Conservation (phyloP, 1,140 invertebrate genomes). For the Halesus radiatus region DNA sequence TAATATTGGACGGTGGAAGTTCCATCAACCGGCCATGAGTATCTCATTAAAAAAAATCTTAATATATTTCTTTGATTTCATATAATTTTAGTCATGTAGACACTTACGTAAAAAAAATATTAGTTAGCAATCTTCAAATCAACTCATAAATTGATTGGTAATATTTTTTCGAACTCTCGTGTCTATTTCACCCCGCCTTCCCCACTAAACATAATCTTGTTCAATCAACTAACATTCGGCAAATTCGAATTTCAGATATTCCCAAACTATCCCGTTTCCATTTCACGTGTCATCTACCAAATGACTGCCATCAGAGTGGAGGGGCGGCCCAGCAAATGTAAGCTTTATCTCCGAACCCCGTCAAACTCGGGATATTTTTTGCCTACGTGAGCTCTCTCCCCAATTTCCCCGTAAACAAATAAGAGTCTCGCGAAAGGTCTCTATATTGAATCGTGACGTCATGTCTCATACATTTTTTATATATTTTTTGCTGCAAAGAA, state of each 20-base stretch:
- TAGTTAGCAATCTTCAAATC: too few species aligned
- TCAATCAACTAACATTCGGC: slow-evolving; percentile 27
- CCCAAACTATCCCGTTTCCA: background rate
- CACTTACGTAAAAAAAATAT: too few species aligned
- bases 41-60: too few species aligned
- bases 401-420: slow-evolving; percentile 29
- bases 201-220: background rate
- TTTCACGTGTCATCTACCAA: slow-evolving; percentile 33
- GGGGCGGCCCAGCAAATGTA: slow-evolving; percentile 13
- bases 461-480: slow-evolving; percentile 27
- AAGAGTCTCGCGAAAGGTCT: background rate
- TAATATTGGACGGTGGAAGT: too few species aligned
- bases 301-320: slow-evolving; percentile 26
- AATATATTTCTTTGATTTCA: too few species aligned
- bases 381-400: slow-evolving; percentile 10
- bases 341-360: slow-evolving; percentile 10
- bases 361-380: slow-evolving; percentile 17
- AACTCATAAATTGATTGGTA: too few species aligned
- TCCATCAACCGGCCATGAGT: too few species aligned
- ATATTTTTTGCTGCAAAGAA: slow-evolving; percentile 1
- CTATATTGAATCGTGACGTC: slow-evolving; percentile 37
- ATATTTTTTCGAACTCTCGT: too few species aligned
- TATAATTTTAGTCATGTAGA: too few species aligned
- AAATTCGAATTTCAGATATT: background rate
- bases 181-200: background rate